Conservation (phyloP, 92 coral and sea anemone species). For the Paragorgia papillata region DNA sequence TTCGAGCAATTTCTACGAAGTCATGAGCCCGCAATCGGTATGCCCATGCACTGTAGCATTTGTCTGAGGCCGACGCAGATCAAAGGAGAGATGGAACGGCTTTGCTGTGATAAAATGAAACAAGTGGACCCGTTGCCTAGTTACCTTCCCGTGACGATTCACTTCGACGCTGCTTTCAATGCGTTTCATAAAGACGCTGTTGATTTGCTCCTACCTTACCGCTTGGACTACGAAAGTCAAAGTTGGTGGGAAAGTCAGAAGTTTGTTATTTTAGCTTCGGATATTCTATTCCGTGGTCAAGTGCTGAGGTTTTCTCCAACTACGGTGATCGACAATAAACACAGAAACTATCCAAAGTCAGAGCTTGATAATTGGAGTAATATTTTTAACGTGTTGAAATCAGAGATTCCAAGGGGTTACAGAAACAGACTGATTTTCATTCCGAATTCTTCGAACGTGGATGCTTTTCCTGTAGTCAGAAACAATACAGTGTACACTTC, state of each 20-base stretch:
- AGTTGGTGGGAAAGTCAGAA: conserved; percentile 99
- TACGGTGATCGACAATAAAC: conserved; percentile 67
- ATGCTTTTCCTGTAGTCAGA: conserved; percentile 64
- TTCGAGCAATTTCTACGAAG: conserved; percentile 75
- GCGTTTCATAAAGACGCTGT: conserved; percentile 80
- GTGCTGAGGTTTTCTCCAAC: conserved; percentile 72
- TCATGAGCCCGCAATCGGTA: conserved; percentile 81
- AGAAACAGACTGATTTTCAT: conserved; percentile 59
- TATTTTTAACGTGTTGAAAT: conserved; percentile 60
- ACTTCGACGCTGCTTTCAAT: conserved; percentile 88
- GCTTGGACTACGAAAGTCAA: conserved; percentile 67
- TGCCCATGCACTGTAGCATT: conserved; percentile 80
- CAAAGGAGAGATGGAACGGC: conserved; percentile 53
- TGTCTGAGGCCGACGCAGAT: conserved; percentile 65
- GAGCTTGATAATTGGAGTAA: conserved; percentile 72
- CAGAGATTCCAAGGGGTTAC: conserved; percentile 50
- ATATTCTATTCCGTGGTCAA: conserved; percentile 85
- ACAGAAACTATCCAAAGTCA: conserved; percentile 73
- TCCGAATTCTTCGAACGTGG: conserved; percentile 22
- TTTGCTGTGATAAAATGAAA: conserved; percentile 74
- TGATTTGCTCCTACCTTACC: conserved; percentile 70
- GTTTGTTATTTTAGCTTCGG: conserved; percentile 80
- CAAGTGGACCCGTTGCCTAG: conserved; percentile 48
- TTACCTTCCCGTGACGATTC: conserved; percentile 78
- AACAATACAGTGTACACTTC: conserved; percentile 61